These are phyloP conservation scores for Cavia porcellus DNA, from an alignment of 2,113 vertebrate genomes.

Conservation along the genomic window DNA sequence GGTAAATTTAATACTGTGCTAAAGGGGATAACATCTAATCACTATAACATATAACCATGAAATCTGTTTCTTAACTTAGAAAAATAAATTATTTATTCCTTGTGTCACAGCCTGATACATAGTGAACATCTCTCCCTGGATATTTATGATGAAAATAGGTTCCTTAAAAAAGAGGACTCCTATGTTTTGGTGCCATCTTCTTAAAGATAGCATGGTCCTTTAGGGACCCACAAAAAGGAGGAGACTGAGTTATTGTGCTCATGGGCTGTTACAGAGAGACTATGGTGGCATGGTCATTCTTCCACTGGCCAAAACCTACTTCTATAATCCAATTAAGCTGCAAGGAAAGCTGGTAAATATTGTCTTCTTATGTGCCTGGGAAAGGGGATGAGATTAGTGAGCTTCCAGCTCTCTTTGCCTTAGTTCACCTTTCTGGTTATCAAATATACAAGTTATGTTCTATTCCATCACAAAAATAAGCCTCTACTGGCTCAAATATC, in stretches of 20 bases:
- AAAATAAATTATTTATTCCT: constrained; percentile 10
- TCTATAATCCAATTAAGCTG: background rate
- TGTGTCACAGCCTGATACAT: background rate
- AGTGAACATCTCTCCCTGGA: background rate
- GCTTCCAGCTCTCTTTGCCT: background rate
- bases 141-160: background rate
- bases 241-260: background rate
- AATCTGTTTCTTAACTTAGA: background rate
- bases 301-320: background rate
- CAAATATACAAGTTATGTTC: background rate
- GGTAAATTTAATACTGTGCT: background rate
- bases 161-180: background rate
- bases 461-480: background rate
- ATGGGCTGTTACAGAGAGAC: background rate
- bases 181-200: background rate
- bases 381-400: background rate
- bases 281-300: background rate
- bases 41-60: background rate
- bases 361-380: background rate
- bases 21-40: background rate
- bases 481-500: background rate
- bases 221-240: background rate
- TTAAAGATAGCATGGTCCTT: background rate
- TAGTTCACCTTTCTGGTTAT: background rate
- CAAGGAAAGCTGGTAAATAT: background rate